These are phyloP conservation scores for Caenorhabditis panamensis DNA, from an alignment of 2,888 invertebrate genomes.

Conservation along the genomic window DNA sequence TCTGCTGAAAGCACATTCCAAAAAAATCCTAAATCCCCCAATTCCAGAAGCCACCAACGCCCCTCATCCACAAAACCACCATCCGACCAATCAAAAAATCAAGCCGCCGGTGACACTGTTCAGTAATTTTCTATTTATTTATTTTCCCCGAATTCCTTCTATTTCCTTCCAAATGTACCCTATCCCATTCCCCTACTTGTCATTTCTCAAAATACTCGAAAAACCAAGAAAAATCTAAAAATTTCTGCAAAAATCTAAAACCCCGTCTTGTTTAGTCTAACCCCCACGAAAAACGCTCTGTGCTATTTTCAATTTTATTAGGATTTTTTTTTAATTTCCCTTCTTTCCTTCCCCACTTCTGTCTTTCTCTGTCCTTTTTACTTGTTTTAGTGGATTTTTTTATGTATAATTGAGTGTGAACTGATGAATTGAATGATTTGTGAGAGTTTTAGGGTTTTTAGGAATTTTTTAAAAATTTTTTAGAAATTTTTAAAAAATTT, in stretches of 20 bases:
- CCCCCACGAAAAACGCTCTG: not conserved
- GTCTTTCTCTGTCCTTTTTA: not conserved
- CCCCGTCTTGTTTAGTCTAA: not conserved
- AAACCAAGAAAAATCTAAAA: too few species aligned
- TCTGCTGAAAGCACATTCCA: too few species aligned
- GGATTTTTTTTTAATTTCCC: not conserved
- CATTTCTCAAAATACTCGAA: not conserved
- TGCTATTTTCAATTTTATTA: not conserved
- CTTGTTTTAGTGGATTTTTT: not conserved
- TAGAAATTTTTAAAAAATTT: too few species aligned
- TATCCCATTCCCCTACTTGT: not conserved
- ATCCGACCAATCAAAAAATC: not conserved
- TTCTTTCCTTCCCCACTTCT: not conserved
- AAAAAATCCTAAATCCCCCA: not conserved
- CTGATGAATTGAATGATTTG: not conserved
- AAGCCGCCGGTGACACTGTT: slow-evolving; percentile 23
- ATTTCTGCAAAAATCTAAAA: not conserved
- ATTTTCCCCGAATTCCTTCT: too few species aligned
- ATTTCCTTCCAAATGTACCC: not conserved
- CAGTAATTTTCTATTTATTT: not conserved
- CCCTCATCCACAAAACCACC: slow-evolving; percentile 3
- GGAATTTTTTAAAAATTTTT: too few species aligned
- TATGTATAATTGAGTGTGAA: not conserved
- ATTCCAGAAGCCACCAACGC: slow-evolving; percentile 24
- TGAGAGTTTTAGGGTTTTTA: too few species aligned